Evolutionary conservation across 2,888 invertebrate genomes (phyloP), one percentile per base, ranked within the genome.

Genomic region (Schrankia costaestrigalis): DNA sequence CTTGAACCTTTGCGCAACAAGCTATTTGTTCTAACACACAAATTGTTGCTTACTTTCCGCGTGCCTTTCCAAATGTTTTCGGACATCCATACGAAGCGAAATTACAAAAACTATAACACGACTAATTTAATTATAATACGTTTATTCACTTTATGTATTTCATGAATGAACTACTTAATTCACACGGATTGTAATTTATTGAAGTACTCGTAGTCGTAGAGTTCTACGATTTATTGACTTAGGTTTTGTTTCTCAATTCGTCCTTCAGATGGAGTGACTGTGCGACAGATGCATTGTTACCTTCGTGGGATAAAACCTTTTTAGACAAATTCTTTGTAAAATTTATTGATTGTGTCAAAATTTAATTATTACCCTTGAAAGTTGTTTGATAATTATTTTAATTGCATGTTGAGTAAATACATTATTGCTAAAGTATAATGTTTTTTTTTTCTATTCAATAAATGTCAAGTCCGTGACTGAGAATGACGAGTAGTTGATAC

Each of bases 1-100:
- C 82, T 85, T 85, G 84, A 84, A 79, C 82, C 65, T 56, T 81
- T 78, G 72, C 75, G 74, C 66, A 78, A 78, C 56, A 34, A 40
- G 72, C 60, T 72, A 74, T 80, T 79, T 77, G 66, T 64, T 64
- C 56, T 50, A 54, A 43, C 37, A 52, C 63, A 63, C 66, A 63
- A 63, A 63, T 63, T 64, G 59, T 58, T 42, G 46, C 46, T 48
- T 43, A 38, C 41, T 34, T 44, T 53, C 54, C 43, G 45, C 31
- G 43, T 44, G 59, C 59, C 65, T 74, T 70, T 68, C 74, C 61
- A 68, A 72, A 75, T 48, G 38, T 35, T n/a, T 35, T 46, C 55
- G 52, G 46, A 41, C 53, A 62, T 61, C 56, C 51, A 57, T 57
- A 52, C 34, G 41, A 42, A n/a, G n/a, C n/a, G 42, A 35, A 39